Evolutionary conservation across 2,797 vertebrate species (phyloP), one percentile per base, ranked within the genome.

Genomic region (Chaetophractus vellerosus): DNA sequence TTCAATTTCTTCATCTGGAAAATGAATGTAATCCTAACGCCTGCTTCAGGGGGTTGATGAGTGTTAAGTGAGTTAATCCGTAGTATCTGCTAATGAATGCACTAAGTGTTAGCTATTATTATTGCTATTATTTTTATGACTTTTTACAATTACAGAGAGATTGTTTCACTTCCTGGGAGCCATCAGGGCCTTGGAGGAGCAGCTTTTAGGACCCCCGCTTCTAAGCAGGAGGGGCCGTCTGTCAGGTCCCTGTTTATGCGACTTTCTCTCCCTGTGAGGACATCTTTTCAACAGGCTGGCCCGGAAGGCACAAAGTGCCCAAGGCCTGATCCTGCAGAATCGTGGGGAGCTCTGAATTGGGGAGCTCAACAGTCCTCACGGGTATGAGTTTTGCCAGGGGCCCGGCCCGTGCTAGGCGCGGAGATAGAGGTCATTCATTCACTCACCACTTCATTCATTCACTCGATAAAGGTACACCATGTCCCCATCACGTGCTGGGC

Each of bases 401-500:
- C 33, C 19, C 80, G 16, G 8, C 45, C 31, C 0, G 2, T 8
- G 23, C 11, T 48, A 41, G 76, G n/a, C 15, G 4, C 36, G 6
- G 38, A 36, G 31, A 28, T 36, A 23, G 18, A 61, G 23, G 50
- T 50, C 36, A 31, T 0, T 48, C 50, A 2, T 7, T 36, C n/a
- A 14, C 11, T 66, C 18, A 52, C 52, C 3, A 16, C 10, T n/a
- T 41, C 4, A 1, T 57, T 28, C 23, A 4, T 48, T 81, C 55
- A 57, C 4, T 8, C 26, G 9, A 3, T 31, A 36, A 16, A 64
- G 1, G 3, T 23, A 21, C 18, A 9, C 50, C 38, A 28, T 8
- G 0, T 7, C 9, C 41, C 1, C 0, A 0, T 61, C 45, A 11
- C 3, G 0, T 21, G 61, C 28, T 9, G 48, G 18, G 33, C 5